These are phyloP conservation scores for Tetragonula clypearis DNA, from an alignment of 1,140 invertebrate species.

Conservation along the genomic window DNA sequence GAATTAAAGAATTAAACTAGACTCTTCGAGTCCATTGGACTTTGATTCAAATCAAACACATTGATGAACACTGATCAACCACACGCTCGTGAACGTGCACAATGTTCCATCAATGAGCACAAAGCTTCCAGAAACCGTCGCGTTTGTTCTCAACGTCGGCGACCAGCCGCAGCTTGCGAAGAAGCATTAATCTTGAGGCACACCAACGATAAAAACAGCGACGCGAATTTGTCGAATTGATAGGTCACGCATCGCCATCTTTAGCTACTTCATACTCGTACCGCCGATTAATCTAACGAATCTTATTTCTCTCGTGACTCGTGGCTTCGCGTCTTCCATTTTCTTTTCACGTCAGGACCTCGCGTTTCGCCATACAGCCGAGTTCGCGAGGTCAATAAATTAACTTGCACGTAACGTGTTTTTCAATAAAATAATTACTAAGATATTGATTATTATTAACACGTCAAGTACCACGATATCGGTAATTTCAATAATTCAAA, in stretches of 20 bases:
- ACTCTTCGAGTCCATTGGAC: not conserved
- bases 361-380: too few species aligned
- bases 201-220: constrained; percentile 46
- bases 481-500: too few species aligned
- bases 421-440: too few species aligned
- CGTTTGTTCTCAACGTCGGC: not conserved
- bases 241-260: constrained; percentile 29
- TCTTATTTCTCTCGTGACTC: not conserved
- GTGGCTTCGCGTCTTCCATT: not conserved
- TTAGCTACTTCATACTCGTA: constrained; percentile 18
- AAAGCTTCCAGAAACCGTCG: not conserved
- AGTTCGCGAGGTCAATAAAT: too few species aligned
- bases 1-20: not conserved
- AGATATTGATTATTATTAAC: too few species aligned
- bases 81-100: too few species aligned
- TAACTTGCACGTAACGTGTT: too few species aligned
- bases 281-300: constrained; percentile 11
- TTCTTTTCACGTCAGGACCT: not conserved
- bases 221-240: constrained; percentile 34
- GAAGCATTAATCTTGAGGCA: constrained; percentile 44
- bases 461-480: too few species aligned
- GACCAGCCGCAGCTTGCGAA: not conserved
- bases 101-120: not conserved
- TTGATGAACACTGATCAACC: not conserved
- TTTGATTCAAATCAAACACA: not conserved